phyloP scores from a whole-genome alignment of 2,797 vertebrate species.

The Semotilus atromaculatus region DNA sequence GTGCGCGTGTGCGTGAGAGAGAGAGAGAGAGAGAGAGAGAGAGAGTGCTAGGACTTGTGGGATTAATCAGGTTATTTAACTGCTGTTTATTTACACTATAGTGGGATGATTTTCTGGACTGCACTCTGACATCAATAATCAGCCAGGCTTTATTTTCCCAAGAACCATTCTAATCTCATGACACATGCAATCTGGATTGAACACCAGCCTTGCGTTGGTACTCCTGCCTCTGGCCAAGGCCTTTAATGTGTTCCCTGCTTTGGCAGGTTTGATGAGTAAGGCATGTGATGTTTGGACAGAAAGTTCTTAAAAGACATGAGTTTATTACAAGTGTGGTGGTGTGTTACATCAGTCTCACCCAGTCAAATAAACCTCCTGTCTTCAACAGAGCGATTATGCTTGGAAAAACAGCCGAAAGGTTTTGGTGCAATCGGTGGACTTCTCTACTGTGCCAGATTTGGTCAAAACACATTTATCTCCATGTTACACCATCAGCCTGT shows the following conservation, averaged over 20 bases:
- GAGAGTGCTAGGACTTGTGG: constrained; percentile 8
- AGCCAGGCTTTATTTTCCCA: constrained; percentile 63
- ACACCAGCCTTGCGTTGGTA: constrained; percentile 29
- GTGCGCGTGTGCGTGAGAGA: neutral
- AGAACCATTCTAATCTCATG: constrained; percentile 55
- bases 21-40: neutral
- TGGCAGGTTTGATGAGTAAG: constrained; percentile 38
- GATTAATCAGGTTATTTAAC: constrained; percentile 58
- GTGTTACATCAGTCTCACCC: constrained; percentile 52
- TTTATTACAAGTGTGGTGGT: constrained; percentile 39
- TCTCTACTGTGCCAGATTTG: constrained; percentile 11
- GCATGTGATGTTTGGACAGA: constrained; percentile 54
- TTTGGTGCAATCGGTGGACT: neutral
- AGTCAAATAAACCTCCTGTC: constrained; percentile 48
- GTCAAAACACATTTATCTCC: constrained; percentile 22
- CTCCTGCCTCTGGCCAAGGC: constrained; percentile 22
- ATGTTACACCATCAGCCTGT: neutral
- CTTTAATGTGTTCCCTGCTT: constrained; percentile 34
- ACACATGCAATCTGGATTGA: constrained; percentile 60
- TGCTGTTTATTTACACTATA: constrained; percentile 63
- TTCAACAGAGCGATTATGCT: constrained; percentile 40
- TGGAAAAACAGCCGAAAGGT: constrained; percentile 22
- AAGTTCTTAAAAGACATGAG: constrained; percentile 42
- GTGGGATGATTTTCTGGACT: constrained; percentile 46
- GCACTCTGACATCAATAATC: constrained; percentile 53